phyloP scores from a whole-genome alignment of 2,888 invertebrate species.

The Scaptomyza cyrtandrae region DNA sequence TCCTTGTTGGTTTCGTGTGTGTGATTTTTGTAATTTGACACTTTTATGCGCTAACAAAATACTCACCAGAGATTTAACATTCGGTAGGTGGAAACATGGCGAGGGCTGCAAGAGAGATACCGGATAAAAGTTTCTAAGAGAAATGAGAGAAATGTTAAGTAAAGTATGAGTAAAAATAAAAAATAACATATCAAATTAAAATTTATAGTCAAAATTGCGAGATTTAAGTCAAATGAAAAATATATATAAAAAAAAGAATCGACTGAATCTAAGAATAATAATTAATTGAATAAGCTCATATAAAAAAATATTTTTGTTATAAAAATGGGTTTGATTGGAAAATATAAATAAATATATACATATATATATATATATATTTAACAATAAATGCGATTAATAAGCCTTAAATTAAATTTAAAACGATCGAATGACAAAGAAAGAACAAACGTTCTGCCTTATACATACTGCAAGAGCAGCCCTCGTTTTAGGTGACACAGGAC shows the following conservation, averaged over 20 bases:
- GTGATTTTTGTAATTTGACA: conserved; percentile 78
- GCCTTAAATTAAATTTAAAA: no score
- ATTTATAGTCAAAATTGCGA: background rate
- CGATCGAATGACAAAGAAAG: no score
- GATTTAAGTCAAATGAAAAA: no score
- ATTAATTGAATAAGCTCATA: no score
- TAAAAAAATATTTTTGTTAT: no score
- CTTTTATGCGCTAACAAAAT: conserved; percentile 65
- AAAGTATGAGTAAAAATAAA: background rate
- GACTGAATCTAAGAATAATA: no score
- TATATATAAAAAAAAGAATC: no score
- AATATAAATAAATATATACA: no score
- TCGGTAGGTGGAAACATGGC: conserved; percentile 5
- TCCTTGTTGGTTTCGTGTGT: conserved; percentile 13
- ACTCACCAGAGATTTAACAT: conserved; percentile 31
- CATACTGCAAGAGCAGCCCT: conserved; percentile 29
- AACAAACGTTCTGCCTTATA: background rate
- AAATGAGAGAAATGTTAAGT: background rate
- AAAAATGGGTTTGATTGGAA: no score
- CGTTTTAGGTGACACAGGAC: conserved; percentile 8
- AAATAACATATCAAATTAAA: background rate
- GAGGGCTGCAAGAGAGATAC: conserved; percentile 35
- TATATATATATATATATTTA: no score
- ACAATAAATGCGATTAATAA: no score
- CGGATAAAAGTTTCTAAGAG: background rate